Evolutionary conservation across 2,797 vertebrate species (phyloP).

Genomic region (Natrix natrix): DNA sequence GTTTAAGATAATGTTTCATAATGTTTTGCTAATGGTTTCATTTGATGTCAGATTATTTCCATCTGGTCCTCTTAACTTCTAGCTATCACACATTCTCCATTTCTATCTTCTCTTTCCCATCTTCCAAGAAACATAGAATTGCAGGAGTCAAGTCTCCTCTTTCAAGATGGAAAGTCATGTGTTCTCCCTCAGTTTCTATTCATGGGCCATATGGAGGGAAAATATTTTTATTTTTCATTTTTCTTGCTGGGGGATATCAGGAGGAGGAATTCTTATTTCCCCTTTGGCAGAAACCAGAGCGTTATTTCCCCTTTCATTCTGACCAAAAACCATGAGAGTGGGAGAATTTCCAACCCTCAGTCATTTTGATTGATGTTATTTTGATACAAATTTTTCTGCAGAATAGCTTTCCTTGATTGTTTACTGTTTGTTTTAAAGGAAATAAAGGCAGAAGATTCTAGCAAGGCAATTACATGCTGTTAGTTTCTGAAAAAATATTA

Average conservation of each 20-base stretch:
- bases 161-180: background rate
- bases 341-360: background rate
- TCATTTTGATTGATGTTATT: background rate
- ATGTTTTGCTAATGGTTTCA: background rate
- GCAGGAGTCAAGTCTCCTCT: background rate
- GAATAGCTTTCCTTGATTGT: background rate
- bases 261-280: background rate
- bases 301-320: background rate
- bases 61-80: background rate
- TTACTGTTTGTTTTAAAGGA: background rate
- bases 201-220: background rate
- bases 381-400: background rate
- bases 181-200: background rate
- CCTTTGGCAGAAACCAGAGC: background rate
- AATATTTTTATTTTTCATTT: background rate
- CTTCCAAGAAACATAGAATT: background rate
- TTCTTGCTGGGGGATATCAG: background rate
- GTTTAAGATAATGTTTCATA: background rate
- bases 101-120: background rate
- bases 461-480: constrained; percentile 6
- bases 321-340: background rate
- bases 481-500: constrained; percentile 11
- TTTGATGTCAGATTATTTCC: background rate
- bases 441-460: background rate
- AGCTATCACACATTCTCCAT: background rate